phyloP scores from a whole-genome alignment of 92 coral and sea anemone genomes.

The Porites rus region DNA sequence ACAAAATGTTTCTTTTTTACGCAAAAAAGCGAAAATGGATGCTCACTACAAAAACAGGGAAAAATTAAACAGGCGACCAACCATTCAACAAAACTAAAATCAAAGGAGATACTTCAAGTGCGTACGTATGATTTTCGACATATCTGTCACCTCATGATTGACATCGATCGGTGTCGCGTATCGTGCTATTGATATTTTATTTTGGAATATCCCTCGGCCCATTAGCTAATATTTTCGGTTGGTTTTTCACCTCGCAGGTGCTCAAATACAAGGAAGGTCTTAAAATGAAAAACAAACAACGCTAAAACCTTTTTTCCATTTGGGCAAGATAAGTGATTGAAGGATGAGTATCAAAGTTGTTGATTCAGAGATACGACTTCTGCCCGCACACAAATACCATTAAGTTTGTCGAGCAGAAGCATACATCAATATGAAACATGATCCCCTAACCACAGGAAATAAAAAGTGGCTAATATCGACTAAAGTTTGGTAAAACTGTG shows the following conservation, averaged over 20 bases:
- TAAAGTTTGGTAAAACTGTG: not conserved
- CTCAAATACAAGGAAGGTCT: conserved; percentile 72
- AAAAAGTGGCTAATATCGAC: not conserved
- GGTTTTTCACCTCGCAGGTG: conserved; percentile 81
- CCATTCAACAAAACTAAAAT: not conserved
- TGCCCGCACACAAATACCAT: conserved; percentile 38
- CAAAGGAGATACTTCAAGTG: not conserved
- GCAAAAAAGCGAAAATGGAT: not conserved
- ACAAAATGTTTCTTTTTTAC: not conserved
- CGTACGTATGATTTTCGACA: not conserved
- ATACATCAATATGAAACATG: conserved; percentile 65
- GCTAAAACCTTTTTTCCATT: conserved; percentile 71
- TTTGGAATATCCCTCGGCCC: conserved; percentile 8
- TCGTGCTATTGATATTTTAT: conserved; percentile 21
- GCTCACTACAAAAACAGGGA: not conserved
- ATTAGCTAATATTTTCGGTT: conserved; percentile 65
- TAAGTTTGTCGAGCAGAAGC: conserved; percentile 71
- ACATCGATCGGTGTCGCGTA: conserved; percentile 30
- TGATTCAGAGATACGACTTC: conserved; percentile 63
- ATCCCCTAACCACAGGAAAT: conserved; percentile 40
- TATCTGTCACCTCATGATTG: not conserved
- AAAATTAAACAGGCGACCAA: not conserved
- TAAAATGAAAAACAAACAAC: conserved; percentile 82
- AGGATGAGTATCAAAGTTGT: conserved; percentile 59
- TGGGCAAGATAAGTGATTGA: conserved; percentile 68